Evolutionary conservation across 2,113 vertebrate species (phyloP).

Genomic region (Setophaga petechia): DNA sequence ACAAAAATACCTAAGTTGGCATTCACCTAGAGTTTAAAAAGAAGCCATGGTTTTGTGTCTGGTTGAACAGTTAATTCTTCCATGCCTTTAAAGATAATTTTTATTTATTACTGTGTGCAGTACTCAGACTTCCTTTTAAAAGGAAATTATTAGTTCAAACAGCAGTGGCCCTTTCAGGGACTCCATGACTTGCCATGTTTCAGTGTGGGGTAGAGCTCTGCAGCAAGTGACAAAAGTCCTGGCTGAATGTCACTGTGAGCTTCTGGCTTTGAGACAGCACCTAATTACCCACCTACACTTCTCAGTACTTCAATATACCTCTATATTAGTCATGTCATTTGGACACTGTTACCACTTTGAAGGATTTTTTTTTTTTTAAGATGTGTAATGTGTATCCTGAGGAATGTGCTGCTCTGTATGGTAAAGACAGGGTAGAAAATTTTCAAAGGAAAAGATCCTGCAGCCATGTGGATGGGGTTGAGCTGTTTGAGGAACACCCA

Average conservation of each 20-base stretch:
- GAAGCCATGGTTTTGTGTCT: neutral
- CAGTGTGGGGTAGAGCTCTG: neutral
- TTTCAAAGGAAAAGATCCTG: conserved; percentile 40
- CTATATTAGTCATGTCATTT: neutral
- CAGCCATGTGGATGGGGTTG: conserved; percentile 29
- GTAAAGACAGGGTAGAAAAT: neutral
- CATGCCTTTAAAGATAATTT: neutral
- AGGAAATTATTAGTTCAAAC: neutral
- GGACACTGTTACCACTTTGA: neutral
- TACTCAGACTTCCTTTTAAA: neutral
- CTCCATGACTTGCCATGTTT: neutral
- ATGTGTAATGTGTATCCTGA: neutral
- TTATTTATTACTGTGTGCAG: neutral
- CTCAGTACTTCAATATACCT: neutral
- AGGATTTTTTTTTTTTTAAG: neutral
- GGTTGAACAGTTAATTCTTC: neutral
- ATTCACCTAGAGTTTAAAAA: neutral
- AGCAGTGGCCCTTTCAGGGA: neutral
- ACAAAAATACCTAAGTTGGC: neutral
- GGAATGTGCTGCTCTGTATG: neutral
- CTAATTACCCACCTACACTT: neutral
- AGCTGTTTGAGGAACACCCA: conserved; percentile 54
- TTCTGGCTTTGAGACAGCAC: neutral
- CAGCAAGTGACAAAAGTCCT: neutral
- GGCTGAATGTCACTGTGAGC: neutral